Evolutionary conservation across 2,888 invertebrate genomes (phyloP).

Genomic region (Coelinius sp.): DNA sequence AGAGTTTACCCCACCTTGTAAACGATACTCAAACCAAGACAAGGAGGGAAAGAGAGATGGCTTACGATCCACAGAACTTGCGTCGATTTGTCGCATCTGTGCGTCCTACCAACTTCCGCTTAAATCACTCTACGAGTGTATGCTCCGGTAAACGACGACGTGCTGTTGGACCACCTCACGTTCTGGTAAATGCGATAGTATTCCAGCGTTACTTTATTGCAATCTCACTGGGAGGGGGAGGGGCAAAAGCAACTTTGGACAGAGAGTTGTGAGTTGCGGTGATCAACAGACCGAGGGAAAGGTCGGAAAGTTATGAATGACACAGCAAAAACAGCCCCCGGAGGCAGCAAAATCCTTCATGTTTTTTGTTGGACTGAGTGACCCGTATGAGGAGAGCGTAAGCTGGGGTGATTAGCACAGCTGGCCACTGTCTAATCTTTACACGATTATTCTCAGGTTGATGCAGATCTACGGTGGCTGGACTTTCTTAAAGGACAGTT

Average conservation of each 20-base stretch:
- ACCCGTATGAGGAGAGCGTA: not conserved
- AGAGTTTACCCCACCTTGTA: slow-evolving; percentile 24
- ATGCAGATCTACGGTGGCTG: slow-evolving; percentile 7
- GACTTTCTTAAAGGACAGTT: slow-evolving; percentile 29
- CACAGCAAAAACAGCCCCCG: slow-evolving; percentile 58
- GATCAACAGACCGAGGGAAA: slow-evolving; percentile 37
- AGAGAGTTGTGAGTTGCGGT: slow-evolving; percentile 42
- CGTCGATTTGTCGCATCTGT: slow-evolving; percentile 71
- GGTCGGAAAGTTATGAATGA: slow-evolving; percentile 63
- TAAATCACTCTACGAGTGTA: slow-evolving; percentile 62
- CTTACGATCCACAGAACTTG: slow-evolving; percentile 64
- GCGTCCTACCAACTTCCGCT: slow-evolving; percentile 66
- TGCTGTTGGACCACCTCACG: slow-evolving; percentile 16
- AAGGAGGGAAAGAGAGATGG: not conserved
- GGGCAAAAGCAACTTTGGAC: slow-evolving; percentile 20
- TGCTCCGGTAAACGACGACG: slow-evolving; percentile 1
- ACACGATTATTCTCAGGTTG: slow-evolving; percentile 54
- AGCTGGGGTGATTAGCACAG: slow-evolving; percentile 57
- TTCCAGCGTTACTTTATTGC: slow-evolving; percentile 32
- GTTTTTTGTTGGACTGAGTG: slow-evolving; percentile 26
- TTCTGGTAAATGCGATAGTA: slow-evolving; percentile 14
- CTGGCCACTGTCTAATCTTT: slow-evolving; percentile 65
- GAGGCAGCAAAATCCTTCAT: not conserved
- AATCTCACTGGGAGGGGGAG: too few species aligned
- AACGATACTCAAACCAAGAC: slow-evolving; percentile 23